phyloP scores from a whole-genome alignment of 2,113 vertebrate genomes.

The Erpornis zantholeuca region DNA sequence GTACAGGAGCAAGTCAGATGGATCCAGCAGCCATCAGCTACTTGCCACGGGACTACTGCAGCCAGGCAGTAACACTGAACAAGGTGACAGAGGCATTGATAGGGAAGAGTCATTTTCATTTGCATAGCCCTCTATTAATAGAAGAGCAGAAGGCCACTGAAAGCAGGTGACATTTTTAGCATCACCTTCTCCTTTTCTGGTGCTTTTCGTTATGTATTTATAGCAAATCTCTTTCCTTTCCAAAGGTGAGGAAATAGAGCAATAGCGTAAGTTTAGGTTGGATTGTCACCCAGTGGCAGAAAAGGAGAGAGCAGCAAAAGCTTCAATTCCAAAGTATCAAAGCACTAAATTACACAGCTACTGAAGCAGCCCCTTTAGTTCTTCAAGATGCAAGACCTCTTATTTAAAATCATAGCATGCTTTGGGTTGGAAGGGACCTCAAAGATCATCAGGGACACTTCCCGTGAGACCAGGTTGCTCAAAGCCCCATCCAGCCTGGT shows the following conservation, averaged over 20 bases:
- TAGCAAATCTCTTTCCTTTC: neutral
- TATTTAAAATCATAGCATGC: neutral
- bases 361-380: neutral
- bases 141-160: neutral
- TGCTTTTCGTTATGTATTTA: neutral
- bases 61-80: neutral
- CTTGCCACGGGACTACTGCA: neutral
- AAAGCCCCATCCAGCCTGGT: neutral
- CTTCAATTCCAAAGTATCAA: neutral
- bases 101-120: neutral
- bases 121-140: neutral
- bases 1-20: neutral
- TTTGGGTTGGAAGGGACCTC: neutral
- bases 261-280: neutral
- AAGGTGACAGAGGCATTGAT: neutral
- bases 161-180: neutral
- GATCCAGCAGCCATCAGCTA: neutral
- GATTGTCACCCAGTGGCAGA: slow-evolving; percentile 47
- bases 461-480: neutral
- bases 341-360: neutral
- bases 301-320: neutral
- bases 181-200: neutral
- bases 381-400: neutral
- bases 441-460: neutral
- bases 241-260: neutral